Conservation (phyloP, 2,888 invertebrate genomes). For the Zhuqinia jingwanae region DNA sequence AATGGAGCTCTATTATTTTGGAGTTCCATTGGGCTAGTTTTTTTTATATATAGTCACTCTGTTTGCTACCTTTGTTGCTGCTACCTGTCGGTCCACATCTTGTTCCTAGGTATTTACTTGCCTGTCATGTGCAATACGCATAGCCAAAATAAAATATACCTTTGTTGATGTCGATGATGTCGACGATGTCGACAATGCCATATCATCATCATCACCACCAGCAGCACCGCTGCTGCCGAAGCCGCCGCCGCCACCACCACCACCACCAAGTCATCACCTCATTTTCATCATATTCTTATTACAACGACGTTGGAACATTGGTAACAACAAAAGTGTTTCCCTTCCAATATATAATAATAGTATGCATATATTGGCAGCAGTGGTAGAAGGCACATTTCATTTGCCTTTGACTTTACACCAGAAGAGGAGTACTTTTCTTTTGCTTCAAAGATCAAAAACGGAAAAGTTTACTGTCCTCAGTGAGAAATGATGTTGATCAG, state of each 20-base stretch:
- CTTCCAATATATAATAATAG: not conserved
- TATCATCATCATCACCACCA: too few relatives aligned
- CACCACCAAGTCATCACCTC: not conserved
- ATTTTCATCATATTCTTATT: not conserved
- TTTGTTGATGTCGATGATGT: too few relatives aligned
- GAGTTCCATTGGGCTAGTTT: not conserved
- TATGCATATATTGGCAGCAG: not conserved
- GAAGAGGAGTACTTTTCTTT: conserved; percentile 18
- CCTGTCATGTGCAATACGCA: conserved; percentile 15
- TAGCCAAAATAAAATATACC: too few relatives aligned
- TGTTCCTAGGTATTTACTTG: conserved; percentile 43
- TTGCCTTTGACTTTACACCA: conserved; percentile 25
- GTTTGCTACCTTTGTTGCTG: conserved; percentile 46
- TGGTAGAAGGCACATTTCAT: conserved; percentile 23
- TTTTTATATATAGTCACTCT: not conserved
- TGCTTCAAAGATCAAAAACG: conserved; percentile 66
- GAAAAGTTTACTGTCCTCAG: conserved; percentile 39
- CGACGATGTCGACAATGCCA: too few relatives aligned
- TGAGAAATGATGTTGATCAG: conserved; percentile 12
- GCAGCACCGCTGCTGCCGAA: not conserved
- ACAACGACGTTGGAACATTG: not conserved
- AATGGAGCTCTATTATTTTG: not conserved
- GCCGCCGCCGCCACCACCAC: not conserved
- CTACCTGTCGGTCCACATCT: conserved; percentile 45
- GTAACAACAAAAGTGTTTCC: not conserved